Base-by-base conservation (phyloP, 2,113 vertebrate species). In the Triplophysa tibetana region DNA sequence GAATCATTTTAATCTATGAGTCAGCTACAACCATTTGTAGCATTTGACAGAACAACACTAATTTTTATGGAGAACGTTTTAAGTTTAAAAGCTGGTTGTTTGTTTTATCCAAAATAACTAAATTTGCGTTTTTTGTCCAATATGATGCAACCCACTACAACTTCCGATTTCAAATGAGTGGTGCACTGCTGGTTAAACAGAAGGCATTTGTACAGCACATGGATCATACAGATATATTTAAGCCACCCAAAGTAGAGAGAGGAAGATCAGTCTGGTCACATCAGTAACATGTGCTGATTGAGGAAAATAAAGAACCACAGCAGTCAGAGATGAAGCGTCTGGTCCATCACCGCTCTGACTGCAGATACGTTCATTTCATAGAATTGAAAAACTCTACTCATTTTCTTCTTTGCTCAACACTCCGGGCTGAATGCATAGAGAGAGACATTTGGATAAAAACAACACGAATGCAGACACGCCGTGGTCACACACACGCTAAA, bases 231-330 rank as follows among this genome's bases (percentile, higher is more conserved):
- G 10, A 45, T 61, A 23, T 10, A 66, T 66, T 38, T 10, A 33
- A 70, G 2, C 48, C 10, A 33, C n/a, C 10, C 17, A 0, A 19
- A 14, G 23, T 8, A 65, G 45, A 65, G 24, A 17, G 52, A 52
- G 62, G 17, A 10, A n/a, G 23, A 54, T 68, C 29, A 75, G 16
- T 54, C 16, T 56, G 54, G 8, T 69, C 64, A 38, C 66, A 67
- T 64, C 81, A 78, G 61, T 75, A 83, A 56, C 48, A 61, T 4
- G 54, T 75, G 69, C 52, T 74, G 41, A 78, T 29, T 64, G 50
- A 41, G 52, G 10, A 50, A 50, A 64, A 72, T 33, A 72, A 52
- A 73, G 41, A 16, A 16, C 23, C 26, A 43, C 33, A 26, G 21
- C 9, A 13, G 56, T 26, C 26, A 54, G 43, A 24, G 45, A 75